phyloP scores from a whole-genome alignment of 2,113 vertebrate genomes.

The Callionymus lyra region DNA sequence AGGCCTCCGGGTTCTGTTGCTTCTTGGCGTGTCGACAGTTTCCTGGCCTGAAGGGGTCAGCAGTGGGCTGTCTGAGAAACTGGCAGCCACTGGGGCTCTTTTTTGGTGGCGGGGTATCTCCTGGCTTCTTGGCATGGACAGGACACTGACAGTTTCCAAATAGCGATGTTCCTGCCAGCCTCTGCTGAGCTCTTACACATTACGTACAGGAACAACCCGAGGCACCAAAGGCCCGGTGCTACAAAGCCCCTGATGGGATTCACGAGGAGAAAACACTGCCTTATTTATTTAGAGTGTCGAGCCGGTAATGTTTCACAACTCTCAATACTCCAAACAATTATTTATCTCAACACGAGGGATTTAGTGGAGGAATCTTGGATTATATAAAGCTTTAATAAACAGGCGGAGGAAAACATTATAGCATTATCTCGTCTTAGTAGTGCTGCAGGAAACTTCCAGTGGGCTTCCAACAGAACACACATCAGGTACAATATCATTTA shows the following conservation, averaged over 20 bases:
- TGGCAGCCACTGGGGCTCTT: slow-evolving; percentile 45
- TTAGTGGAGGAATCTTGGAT: slow-evolving; percentile 12
- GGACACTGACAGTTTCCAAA: slow-evolving; percentile 45
- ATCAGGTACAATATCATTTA: no score
- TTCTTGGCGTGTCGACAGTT: slow-evolving; percentile 42
- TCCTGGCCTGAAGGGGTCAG: slow-evolving; percentile 64
- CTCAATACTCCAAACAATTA: slow-evolving; percentile 57
- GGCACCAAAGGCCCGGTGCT: slow-evolving; percentile 30
- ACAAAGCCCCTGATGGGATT: slow-evolving; percentile 30
- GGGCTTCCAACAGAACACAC: no score
- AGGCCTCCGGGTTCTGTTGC: slow-evolving; percentile 36
- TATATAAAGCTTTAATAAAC: slow-evolving; percentile 10
- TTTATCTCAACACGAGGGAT: slow-evolving; percentile 8
- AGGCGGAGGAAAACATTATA: not conserved
- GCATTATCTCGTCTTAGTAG: no score
- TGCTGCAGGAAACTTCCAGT: no score
- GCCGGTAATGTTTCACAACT: slow-evolving; percentile 36
- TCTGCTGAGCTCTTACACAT: slow-evolving; percentile 46
- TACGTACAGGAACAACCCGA: slow-evolving; percentile 31
- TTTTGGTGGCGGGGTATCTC: slow-evolving; percentile 27
- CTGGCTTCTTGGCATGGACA: slow-evolving; percentile 52
- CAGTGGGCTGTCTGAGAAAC: slow-evolving; percentile 53
- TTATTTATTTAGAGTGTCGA: slow-evolving; percentile 31
- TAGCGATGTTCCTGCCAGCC: slow-evolving; percentile 35
- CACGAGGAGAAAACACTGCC: slow-evolving; percentile 20